Evolutionary conservation across 2,888 invertebrate genomes (phyloP), one percentile per base, ranked within the genome.

Genomic region (Paralinhomoeus sp.): DNA sequence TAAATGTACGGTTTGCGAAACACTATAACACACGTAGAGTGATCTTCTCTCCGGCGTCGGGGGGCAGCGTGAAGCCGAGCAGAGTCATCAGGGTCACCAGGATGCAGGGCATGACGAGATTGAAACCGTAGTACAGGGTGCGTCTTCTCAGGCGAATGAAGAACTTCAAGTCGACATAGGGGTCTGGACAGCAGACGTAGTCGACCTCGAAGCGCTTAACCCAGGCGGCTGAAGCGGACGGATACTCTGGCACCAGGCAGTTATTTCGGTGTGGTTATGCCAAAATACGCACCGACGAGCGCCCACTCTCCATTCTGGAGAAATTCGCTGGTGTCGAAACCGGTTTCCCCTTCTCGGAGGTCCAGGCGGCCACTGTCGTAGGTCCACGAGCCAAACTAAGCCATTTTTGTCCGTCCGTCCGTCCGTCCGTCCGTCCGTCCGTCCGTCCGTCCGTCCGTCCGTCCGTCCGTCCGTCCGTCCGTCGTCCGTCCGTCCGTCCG

Each of bases 111-210:
- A 93, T 85, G 68, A 93, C 91, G 64, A 93, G 75, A 73, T 97
- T 97, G 75, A 93, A 91, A 73, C 91, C 89, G 71, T 93, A 93
- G 74, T 91, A 93, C 55, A 97, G 76, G 48, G 91, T 91, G 64
- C 91, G 77, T 62, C 93, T 76, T 58, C 89, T 75, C 66, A 93
- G 85, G 67, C 82, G 80, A 24, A 39, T 39, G 21, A 21, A 24
- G 47, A 54, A 55, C 17, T 24, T 89, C 62, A 89, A 80, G 69
- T 89, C 89, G 64, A 89, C 61, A 52, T 65, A 67, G 15, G 58
- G 58, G 36, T 60, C 89, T 76, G 69, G 89, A 80, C 74, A 91
- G 80, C 69, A 83, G 64, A 85, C 78, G 69, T 66, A 68, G 43
- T 54, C 52, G 34, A 46, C 49, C 27, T 62, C 59, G 47, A 60